Evolutionary conservation across 2,797 vertebrate genomes (phyloP), one percentile per base, ranked within the genome.

Genomic region (Psittacula echo): DNA sequence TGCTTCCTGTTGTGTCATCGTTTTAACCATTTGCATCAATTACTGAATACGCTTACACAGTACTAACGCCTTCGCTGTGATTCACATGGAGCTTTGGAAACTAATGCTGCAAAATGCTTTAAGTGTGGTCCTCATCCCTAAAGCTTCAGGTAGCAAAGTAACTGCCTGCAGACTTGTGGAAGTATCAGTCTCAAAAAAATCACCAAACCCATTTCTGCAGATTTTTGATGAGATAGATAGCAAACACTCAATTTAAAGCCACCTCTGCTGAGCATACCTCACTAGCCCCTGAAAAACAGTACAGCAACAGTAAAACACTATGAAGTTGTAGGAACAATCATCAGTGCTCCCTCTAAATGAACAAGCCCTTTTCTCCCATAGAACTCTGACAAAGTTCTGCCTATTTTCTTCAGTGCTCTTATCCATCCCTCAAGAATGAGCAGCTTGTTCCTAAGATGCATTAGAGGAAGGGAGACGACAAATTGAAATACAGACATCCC

Each of bases 1-100:
- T 87, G 78, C 75, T 90, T 94, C 95, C 84, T 81, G 68, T 95
- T 87, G 75, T 89, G 88, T 90, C 93, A 93, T 48, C 0, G 0
- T 83, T 96, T 90, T 85, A 93, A 89, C 89, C 73, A 39, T 74
- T 94, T 87, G 81, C 58, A 61, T 68, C 81, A 81, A 37, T 85
- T 90, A 78, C 26, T 66, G 84, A 77, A 65, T 39, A 74, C 0
- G 7, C 53, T 91, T 80, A 60, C 67, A n/a, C 47, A 22, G 26
- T 19, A 62, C 74, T 65, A 71, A 88, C 11, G 74, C 77, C 83
- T 87, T 67, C 18, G 53, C 80, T 66, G n/a, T 10, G 73, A 87
- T 61, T 91, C 68, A 44, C 27, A 13, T 0, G 3, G 53, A 45
- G 48, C 73, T 86, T 58, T 64, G 34, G 67, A 90, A 91, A 91